Base-by-base conservation (phyloP, 2,113 vertebrate species). In the Phrynosoma blainvillii region DNA sequence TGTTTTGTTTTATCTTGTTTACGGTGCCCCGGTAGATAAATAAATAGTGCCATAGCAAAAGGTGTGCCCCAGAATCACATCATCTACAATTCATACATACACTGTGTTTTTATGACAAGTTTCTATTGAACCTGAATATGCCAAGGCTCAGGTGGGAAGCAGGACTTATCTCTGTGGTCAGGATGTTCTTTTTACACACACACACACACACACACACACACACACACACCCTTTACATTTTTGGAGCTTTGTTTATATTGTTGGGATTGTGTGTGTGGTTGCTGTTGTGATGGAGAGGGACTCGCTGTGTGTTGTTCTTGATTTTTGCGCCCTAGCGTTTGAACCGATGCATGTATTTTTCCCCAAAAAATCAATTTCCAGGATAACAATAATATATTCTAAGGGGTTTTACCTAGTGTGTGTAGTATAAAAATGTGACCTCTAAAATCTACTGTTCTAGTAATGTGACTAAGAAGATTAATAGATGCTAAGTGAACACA, bases 91-190 rank as follows among this genome's bases (percentile, higher is more conserved):
- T 62, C 36, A 36, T 36, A 36, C 36, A 36, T 36, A 36, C 36
- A 36, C 36, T 36, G 2, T 36, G 36, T 36, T 36, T 36, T 30
- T 30, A 79, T 9, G 76, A 77, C 16, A 42, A 40, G 62, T 52
- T 47, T 40, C 40, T 68, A 2, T 68, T 77, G 42, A 54, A 36
- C 36, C n/a, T 70, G 68, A 54, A 52, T 77, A 79, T 54, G 47
- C 36, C 25, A 47, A 27, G 21, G 32, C 32, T 66, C n/a, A 52
- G 42, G n/a, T 36, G 23, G 16, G 18, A 32, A 54, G 27, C 56
- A 27, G 40, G 65, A 77, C 42, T 94, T 92, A 90, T 62, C 74
- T 66, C 0, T 84, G 52, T 65, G 79, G 59, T 89, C 80, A 0
- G 56, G 68, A 59, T 59, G 86, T 83, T 84, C 66, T 71, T 6